Base-by-base conservation (phyloP, 1,140 invertebrate species). In the Hyles euphorbiae region DNA sequence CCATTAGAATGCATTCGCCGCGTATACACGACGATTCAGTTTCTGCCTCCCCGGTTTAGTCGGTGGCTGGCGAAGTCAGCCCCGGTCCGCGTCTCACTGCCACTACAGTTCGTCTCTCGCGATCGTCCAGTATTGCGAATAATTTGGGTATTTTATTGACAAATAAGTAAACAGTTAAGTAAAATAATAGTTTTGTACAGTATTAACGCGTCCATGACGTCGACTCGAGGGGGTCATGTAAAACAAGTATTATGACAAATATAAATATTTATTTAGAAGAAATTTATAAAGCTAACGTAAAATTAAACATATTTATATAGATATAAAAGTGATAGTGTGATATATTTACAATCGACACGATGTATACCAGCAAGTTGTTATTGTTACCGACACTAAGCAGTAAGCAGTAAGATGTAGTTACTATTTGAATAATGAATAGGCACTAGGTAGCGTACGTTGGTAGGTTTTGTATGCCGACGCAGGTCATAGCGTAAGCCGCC, bases 191-290 rank as follows among this genome's bases (percentile, higher is more conserved):
- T 7, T 46, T 76, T 73, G 63, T 77, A 78, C 79, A 82, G 79
- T 80, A 82, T 80, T 82, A 78, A 34, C 34, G 8, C 50, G 32
- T 34, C 50, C 50, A 34, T 33, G 50, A 34, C 34, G 50, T 52
- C 9, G 8, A 8, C 12, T 10, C 46, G 36, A 5, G 52, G 49
- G 56, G 52, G 36, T 63, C 12, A 50, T 51, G 34, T 49, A 70
- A 66, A 68, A 57, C 66, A 67, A 68, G 60, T 76, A 71, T 73
- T 73, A 64, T 58, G 58, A 65, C 55, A 62, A 64, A 34, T 65
- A 60, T 56, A 63, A 70, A 68, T 81, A 83, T 77, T 78, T 80
- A 78, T 77, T 70, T 82, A 82, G 76, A 63, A 59, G 70, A 79
- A 68, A 78, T 73, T 40, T 40, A 40, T 40, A 40, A 40, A 5